Conservation (phyloP, 1,140 invertebrate genomes). For the Camponotus floridanus region DNA sequence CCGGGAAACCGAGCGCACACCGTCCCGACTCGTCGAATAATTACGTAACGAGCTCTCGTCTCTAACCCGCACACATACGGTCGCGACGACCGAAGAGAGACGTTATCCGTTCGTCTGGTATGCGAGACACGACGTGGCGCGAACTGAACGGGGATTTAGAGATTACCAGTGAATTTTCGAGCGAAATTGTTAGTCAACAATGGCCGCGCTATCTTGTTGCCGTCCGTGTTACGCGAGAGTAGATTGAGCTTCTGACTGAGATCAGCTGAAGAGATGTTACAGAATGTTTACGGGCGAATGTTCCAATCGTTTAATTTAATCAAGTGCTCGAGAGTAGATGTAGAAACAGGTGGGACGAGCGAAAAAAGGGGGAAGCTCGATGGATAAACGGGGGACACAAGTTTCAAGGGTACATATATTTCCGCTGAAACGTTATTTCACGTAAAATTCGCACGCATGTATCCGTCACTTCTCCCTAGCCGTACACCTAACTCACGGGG, state of each 20-base stretch:
- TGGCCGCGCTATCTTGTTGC: too few relatives aligned
- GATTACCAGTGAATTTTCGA: conserved; percentile 34
- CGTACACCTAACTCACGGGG: neutral
- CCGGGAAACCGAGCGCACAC: conserved; percentile 1
- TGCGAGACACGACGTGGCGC: neutral
- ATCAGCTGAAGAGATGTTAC: conserved; percentile 17
- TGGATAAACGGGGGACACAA: conserved; percentile 2
- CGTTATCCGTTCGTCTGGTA: conserved; percentile 59
- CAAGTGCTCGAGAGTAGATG: conserved; percentile 23
- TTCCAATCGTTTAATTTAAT: conserved; percentile 55
- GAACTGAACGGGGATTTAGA: conserved; percentile 7
- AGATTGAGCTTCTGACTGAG: conserved; percentile 5
- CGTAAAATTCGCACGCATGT: neutral
- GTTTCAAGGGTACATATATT: neutral
- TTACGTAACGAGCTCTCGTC: conserved; percentile 67
- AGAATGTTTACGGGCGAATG: conserved; percentile 22
- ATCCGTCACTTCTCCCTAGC: too few relatives aligned
- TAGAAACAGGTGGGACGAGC: conserved; percentile 17
- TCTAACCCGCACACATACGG: neutral
- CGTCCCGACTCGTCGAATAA: conserved; percentile 66
- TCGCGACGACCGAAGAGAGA: conserved; percentile 45
- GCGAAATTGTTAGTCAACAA: conserved; percentile 26
- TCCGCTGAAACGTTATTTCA: conserved; percentile 13
- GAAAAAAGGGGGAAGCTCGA: neutral
- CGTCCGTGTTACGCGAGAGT: neutral